A percentile compares a stretch with the other conserved stretches of the same genome.
These are phyloP conservation scores for Euphonia xanthogaster DNA, from an alignment of 2,797 vertebrate genomes.

Conservation along the genomic window DNA sequence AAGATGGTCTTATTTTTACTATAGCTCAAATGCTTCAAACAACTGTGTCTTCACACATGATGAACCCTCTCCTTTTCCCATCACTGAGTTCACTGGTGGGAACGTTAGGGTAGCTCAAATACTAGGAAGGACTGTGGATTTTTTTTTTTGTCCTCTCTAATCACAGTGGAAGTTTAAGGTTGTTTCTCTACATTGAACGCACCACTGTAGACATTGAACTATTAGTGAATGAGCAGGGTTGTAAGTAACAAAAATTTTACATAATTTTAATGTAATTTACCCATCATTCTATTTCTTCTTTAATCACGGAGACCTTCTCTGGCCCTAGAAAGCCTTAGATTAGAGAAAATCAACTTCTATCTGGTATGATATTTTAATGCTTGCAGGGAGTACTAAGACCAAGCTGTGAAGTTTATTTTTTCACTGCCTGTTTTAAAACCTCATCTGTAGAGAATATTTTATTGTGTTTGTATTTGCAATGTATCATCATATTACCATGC, in stretches of 20 bases:
- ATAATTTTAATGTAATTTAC: neutral
- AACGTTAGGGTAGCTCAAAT: neutral
- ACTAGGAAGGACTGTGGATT: neutral
- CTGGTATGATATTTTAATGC: neutral
- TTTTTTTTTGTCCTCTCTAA: neutral
- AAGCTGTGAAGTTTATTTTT: neutral
- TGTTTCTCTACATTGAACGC: neutral
- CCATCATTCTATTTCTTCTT: neutral
- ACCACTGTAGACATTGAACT: neutral
- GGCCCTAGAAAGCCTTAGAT: neutral
- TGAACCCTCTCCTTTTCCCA: neutral
- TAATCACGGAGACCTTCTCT: neutral
- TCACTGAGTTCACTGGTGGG: neutral
- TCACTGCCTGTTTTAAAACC: neutral
- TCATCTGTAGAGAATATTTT: neutral
- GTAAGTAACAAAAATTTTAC: neutral
- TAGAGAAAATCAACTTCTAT: neutral
- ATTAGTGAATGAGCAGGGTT: neutral
- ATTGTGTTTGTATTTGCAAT: neutral
- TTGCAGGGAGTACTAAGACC: neutral
- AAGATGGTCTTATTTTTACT: conserved; percentile 38
- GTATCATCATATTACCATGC: neutral
- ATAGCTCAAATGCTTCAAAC: conserved; percentile 7
- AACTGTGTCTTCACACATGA: neutral
- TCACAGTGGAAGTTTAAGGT: neutral